Evolutionary conservation across 2,797 vertebrate species (phyloP).

Genomic region (Tinamus major): DNA sequence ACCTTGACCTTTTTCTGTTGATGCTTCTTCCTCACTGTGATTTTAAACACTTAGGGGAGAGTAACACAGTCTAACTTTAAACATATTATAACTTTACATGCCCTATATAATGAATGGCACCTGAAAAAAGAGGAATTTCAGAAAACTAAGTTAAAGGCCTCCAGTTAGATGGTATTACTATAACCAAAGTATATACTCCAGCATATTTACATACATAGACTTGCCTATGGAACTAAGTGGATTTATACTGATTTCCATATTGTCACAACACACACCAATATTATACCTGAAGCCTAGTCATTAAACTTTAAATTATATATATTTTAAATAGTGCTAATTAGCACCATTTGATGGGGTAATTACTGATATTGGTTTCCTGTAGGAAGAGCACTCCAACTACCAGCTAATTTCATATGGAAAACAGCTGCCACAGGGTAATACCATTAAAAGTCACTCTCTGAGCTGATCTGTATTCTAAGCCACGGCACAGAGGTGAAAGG

Average conservation of each 20-base stretch:
- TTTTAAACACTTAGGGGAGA: neutral
- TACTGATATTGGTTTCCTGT: constrained; percentile 31
- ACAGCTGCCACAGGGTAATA: constrained; percentile 54
- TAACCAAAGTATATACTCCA: neutral
- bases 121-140: neutral
- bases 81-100: neutral
- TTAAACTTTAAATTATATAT: constrained; percentile 12
- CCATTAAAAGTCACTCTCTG: constrained; percentile 48
- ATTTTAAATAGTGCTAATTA: constrained; percentile 4
- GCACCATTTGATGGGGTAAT: constrained; percentile 21
- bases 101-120: neutral
- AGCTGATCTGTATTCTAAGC: constrained; percentile 65
- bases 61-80: neutral
- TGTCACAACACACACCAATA: neutral
- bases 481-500: constrained; percentile 52
- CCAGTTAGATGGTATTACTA: neutral
- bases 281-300: neutral
- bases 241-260: constrained; percentile 9
- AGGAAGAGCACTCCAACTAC: constrained; percentile 18
- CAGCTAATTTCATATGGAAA: constrained; percentile 35
- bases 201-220: neutral
- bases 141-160: neutral
- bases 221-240: neutral
- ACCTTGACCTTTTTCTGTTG: constrained; percentile 38
- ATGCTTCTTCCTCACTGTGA: neutral